Conservation (phyloP, 2,888 invertebrate genomes). For the Leptopilina drosophilae region DNA sequence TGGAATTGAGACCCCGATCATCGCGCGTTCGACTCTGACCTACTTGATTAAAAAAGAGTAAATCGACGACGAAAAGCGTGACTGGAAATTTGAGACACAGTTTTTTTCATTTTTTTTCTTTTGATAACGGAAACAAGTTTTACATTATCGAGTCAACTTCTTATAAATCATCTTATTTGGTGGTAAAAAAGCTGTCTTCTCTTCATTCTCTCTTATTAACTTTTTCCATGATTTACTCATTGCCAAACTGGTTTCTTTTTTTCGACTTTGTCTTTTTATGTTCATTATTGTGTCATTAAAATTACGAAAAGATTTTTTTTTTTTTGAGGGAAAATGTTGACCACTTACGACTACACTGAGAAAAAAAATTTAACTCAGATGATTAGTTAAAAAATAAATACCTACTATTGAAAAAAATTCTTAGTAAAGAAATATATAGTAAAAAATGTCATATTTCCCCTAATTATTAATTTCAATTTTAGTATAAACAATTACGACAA, state of each 20-base stretch:
- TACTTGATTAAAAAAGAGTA: constrained; percentile 60
- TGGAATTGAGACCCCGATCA: constrained; percentile 65
- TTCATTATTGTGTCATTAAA: neutral
- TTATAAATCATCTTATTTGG: neutral
- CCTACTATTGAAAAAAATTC: no score
- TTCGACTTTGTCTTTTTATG: neutral
- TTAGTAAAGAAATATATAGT: no score
- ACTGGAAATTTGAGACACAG: constrained; percentile 49
- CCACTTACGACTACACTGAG: no score
- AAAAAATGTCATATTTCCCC: no score
- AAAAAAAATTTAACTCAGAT: no score
- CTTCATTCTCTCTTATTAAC: no score
- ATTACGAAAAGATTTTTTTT: neutral
- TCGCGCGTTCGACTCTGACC: constrained; percentile 64
- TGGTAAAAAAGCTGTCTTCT: constrained; percentile 9
- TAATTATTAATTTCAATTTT: no score
- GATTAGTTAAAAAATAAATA: no score
- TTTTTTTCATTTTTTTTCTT: neutral
- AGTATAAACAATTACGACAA: no score
- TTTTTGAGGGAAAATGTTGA: no score
- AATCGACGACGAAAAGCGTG: constrained; percentile 51
- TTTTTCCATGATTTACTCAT: no score
- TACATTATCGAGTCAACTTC: constrained; percentile 6
- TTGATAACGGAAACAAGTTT: constrained; percentile 5
- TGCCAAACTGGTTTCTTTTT: neutral